phyloP scores from a whole-genome alignment of 2,113 vertebrate genomes.

The Falcunculus frontatus region DNA sequence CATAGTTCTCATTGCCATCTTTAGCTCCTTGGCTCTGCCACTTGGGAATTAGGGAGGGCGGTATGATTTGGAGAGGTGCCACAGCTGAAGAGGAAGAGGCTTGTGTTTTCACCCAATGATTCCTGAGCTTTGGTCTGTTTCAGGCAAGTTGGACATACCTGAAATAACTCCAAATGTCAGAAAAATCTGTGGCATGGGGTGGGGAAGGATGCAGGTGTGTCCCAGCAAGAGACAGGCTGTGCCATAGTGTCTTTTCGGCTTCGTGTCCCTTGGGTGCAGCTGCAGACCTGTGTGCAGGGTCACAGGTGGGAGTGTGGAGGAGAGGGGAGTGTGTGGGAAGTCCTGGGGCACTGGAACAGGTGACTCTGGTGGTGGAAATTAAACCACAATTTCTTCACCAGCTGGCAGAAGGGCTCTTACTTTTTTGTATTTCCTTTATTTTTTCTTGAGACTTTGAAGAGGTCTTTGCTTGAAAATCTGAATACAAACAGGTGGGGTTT shows the following conservation, averaged over 20 bases:
- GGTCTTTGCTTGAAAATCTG: background rate
- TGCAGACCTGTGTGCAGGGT: background rate
- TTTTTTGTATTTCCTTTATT: background rate
- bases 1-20: background rate
- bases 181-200: background rate
- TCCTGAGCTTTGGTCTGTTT: background rate
- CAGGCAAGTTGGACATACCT: background rate
- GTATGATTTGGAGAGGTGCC: background rate
- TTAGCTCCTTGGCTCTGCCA: background rate
- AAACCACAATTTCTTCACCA: background rate
- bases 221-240: background rate
- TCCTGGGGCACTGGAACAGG: background rate
- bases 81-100: background rate
- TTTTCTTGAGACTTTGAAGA: background rate
- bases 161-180: background rate
- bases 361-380: background rate
- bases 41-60: background rate
- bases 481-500: background rate
- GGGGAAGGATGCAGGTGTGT: background rate
- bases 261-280: background rate
- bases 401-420: background rate
- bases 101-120: background rate
- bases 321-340: rapidly evolving
- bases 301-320: background rate
- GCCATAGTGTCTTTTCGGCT: background rate